Evolutionary conservation across 2,113 vertebrate species (phyloP).

Genomic region (Leptosomus discolor): DNA sequence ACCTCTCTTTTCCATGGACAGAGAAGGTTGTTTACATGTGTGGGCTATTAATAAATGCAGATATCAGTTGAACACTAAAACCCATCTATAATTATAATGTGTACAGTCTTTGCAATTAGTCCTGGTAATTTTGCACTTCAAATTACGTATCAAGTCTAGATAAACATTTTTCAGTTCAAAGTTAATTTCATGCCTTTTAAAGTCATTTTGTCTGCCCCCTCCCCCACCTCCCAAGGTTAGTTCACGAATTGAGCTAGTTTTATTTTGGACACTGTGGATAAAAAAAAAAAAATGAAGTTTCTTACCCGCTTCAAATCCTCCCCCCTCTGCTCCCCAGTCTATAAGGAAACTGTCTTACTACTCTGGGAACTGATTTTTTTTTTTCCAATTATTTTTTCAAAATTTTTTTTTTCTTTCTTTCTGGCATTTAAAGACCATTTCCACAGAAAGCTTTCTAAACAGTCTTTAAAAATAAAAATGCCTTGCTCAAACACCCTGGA

Average conservation of each 20-base stretch:
- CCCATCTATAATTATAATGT: slow-evolving; percentile 55
- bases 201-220: neutral
- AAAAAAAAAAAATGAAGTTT: neutral
- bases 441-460: neutral
- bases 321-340: too few relatives aligned
- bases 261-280: neutral
- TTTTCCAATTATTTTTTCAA: too few relatives aligned
- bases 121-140: neutral
- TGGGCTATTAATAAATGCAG: slow-evolving; percentile 57
- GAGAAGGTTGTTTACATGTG: slow-evolving; percentile 40
- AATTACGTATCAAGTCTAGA: neutral
- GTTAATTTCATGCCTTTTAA: neutral
- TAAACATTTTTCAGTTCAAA: slow-evolving; percentile 13
- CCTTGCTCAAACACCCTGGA: neutral
- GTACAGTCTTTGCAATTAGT: slow-evolving; percentile 22
- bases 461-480: neutral
- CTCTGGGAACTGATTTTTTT: neutral
- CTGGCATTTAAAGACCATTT: neutral
- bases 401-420: too few relatives aligned
- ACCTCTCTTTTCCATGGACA: slow-evolving; percentile 49
- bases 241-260: neutral
- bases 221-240: neutral
- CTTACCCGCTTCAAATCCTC: neutral
- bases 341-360: neutral
- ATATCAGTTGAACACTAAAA: slow-evolving; percentile 58